Percentiles rank a stretch among this genome's conserved stretches.
Conservation (phyloP, 1,140 invertebrate species). For the Pachyrhynchus sulphureomaculatus region DNA sequence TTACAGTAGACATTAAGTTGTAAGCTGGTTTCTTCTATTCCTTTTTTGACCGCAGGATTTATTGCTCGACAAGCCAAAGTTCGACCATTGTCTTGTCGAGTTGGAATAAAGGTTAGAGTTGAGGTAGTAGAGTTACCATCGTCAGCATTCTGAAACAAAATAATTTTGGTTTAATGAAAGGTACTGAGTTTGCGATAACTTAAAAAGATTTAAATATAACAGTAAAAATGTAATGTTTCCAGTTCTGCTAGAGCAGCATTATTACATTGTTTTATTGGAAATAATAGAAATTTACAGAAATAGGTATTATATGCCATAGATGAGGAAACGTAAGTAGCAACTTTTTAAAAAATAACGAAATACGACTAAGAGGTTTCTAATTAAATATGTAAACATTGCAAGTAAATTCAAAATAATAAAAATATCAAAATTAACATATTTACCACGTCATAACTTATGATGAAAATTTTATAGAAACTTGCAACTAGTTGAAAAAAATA, state of each 20-base stretch:
- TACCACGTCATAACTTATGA: too few relatives aligned
- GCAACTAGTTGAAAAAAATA: too few relatives aligned
- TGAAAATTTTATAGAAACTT: too few relatives aligned
- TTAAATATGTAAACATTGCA: too few relatives aligned
- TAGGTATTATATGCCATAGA: not conserved
- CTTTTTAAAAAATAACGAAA: not conserved
- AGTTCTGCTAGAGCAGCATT: too few relatives aligned
- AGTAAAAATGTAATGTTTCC: too few relatives aligned
- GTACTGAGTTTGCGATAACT: too few relatives aligned
- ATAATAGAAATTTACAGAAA: not conserved
- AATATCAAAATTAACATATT: too few relatives aligned
- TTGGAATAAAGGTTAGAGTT: constrained; percentile 71
- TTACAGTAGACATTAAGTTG: constrained; percentile 83
- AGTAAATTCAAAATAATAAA: too few relatives aligned
- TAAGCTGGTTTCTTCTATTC: constrained; percentile 73
- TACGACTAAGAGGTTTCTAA: too few relatives aligned
- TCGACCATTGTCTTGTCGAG: constrained; percentile 74
- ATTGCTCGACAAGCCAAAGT: constrained; percentile 78
- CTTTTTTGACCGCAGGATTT: constrained; percentile 71
- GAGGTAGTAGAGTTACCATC: constrained; percentile 82
- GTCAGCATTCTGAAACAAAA: constrained; percentile 63
- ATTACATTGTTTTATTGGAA: too few relatives aligned
- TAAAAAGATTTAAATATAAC: too few relatives aligned
- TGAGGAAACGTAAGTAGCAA: not conserved
- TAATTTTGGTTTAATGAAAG: not conserved